Conservation (phyloP, 2,888 invertebrate genomes). For the Euspilapteryx auroguttella region DNA sequence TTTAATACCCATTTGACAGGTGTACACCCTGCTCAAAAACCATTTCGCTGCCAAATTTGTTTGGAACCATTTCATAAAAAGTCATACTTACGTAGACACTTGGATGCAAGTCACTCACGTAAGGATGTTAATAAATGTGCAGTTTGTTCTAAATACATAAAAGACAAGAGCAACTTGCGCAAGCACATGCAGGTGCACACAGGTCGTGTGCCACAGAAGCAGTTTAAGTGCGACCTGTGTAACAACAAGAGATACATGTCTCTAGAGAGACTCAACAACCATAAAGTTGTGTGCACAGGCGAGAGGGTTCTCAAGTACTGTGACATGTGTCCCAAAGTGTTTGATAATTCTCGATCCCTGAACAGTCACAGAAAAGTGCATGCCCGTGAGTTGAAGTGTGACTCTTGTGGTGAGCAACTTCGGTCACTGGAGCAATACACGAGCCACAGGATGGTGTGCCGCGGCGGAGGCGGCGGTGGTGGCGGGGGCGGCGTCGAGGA, state of each 20-base stretch:
- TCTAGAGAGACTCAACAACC: conserved; percentile 52
- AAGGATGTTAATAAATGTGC: conserved; percentile 59
- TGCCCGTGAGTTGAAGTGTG: conserved; percentile 55
- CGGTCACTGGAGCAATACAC: conserved; percentile 53
- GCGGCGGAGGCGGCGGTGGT: conserved; percentile 28
- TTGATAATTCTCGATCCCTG: conserved; percentile 55
- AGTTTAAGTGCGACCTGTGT: conserved; percentile 57
- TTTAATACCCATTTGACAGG: conserved; percentile 55
- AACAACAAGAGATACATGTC: conserved; percentile 59
- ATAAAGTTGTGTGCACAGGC: conserved; percentile 54
- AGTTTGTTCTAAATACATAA: conserved; percentile 57
- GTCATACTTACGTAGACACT: conserved; percentile 49
- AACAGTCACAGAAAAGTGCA: conserved; percentile 59
- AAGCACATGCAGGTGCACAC: conserved; percentile 62
- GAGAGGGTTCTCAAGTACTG: conserved; percentile 54
- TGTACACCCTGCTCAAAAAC: conserved; percentile 55
- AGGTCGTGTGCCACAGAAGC: conserved; percentile 53
- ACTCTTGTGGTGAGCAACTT: conserved; percentile 51
- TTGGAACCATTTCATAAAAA: conserved; percentile 56
- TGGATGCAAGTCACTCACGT: conserved; percentile 50
- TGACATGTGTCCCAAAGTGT: conserved; percentile 59
- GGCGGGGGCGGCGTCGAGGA: conserved; percentile 25
- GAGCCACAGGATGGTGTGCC: conserved; percentile 52
- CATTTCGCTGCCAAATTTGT: conserved; percentile 56
- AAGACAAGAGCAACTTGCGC: conserved; percentile 56